Conservation (phyloP, 1,140 invertebrate genomes). For the Drosophila paulistorum region DNA sequence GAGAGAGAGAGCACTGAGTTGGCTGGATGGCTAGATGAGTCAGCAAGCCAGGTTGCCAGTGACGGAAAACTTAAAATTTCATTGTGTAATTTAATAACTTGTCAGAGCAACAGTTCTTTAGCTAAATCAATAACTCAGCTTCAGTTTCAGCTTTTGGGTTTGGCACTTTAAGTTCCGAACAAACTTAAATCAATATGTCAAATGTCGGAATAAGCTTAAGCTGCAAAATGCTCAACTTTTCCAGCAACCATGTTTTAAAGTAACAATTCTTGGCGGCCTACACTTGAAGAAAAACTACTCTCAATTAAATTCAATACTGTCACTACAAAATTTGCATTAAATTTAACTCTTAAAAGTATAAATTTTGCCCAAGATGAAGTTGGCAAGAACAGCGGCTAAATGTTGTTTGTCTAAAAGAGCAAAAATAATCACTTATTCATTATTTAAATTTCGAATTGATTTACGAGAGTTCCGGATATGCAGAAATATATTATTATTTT, state of each 20-base stretch:
- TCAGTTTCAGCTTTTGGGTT: constrained; percentile 14
- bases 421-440: too few relatives aligned
- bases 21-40: too few relatives aligned
- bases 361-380: too few relatives aligned
- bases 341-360: too few relatives aligned
- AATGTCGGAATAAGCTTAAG: constrained; percentile 50
- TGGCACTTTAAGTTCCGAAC: constrained; percentile 21
- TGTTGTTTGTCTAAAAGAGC: too few relatives aligned
- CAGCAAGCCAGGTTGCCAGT: not conserved
- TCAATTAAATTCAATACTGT: too few relatives aligned
- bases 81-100: constrained; percentile 10
- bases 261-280: not conserved
- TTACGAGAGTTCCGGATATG: too few relatives aligned
- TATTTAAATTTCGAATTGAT: too few relatives aligned
- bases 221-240: constrained; percentile 27
- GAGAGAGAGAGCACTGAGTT: not conserved
- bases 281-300: not conserved
- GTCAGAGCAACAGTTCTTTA: constrained; percentile 2
- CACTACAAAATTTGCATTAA: too few relatives aligned
- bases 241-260: not conserved
- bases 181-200: constrained; percentile 56
- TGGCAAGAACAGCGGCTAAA: too few relatives aligned
- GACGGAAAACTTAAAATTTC: not conserved
- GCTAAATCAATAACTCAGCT: constrained; percentile 36
- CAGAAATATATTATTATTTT: too few relatives aligned